These are phyloP conservation scores for Hylaea fasciaria DNA, from an alignment of 2,888 invertebrate genomes.

Conservation along the genomic window DNA sequence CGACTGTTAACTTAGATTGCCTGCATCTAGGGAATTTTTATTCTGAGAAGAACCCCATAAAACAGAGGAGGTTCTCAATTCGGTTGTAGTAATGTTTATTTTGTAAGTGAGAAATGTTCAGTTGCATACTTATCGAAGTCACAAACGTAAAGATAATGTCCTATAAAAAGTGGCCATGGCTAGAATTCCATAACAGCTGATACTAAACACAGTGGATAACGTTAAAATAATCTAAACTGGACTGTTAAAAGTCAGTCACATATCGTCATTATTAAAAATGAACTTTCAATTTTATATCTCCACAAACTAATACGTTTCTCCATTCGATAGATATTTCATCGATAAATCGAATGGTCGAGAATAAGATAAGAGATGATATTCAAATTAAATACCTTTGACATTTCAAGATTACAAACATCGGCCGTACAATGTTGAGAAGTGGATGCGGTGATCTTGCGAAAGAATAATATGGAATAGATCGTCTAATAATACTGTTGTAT, in stretches of 20 bases:
- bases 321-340: conserved; percentile 70
- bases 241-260: neutral
- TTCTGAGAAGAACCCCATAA: too few species aligned
- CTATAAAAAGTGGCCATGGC: too few species aligned
- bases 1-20: too few species aligned
- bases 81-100: too few species aligned
- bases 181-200: too few species aligned
- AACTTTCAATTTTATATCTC: conserved; percentile 39
- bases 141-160: too few species aligned
- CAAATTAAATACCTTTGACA: conserved; percentile 85
- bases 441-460: conserved; percentile 48
- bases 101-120: too few species aligned
- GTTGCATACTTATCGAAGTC: too few species aligned
- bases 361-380: conserved; percentile 81
- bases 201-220: too few species aligned
- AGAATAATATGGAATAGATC: conserved; percentile 57
- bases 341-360: conserved; percentile 78
- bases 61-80: too few species aligned
- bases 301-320: conserved; percentile 40
- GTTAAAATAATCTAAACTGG: neutral
- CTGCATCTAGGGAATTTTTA: too few species aligned
- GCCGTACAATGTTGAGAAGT: conserved; percentile 72
- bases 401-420: conserved; percentile 82
- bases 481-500: neutral
- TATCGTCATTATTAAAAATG: conserved; percentile 24